These are phyloP conservation scores for Pachydiplax longipennis DNA, from an alignment of 2,888 invertebrate species.

Conservation along the genomic window DNA sequence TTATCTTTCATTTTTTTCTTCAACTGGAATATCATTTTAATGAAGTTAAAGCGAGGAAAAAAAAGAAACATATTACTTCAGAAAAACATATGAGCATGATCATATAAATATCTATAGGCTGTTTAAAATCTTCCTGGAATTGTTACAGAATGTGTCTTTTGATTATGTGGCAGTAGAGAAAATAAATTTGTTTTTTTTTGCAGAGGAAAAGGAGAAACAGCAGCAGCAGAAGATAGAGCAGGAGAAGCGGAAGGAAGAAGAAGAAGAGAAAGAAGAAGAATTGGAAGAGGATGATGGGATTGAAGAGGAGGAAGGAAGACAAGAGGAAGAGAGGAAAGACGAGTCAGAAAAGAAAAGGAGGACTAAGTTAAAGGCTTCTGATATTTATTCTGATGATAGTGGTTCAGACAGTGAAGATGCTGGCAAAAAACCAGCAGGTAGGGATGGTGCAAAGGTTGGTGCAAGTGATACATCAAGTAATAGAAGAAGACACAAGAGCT, in stretches of 20 bases:
- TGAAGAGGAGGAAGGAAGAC: conserved; percentile 69
- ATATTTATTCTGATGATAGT: conserved; percentile 92
- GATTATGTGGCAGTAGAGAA: no score
- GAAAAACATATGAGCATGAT: no score
- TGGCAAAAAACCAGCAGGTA: conserved; percentile 50
- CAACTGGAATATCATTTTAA: no score
- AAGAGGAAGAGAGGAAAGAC: conserved; percentile 60
- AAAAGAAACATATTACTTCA: no score
- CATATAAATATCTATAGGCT: no score
- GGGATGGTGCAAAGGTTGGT: conserved; percentile 8
- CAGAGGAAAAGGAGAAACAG: conserved; percentile 63
- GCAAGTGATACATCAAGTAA: conserved; percentile 32
- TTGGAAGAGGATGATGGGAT: conserved; percentile 61
- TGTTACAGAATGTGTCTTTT: no score
- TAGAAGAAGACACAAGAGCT: conserved; percentile 58
- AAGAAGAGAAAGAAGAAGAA: conserved; percentile 62
- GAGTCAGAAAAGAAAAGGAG: conserved; percentile 56
- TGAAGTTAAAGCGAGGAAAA: no score
- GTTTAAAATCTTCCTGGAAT: no score
- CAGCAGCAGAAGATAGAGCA: conserved; percentile 57
- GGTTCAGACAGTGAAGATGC: conserved; percentile 75
- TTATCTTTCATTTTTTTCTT: no score
- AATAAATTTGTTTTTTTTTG: not conserved
- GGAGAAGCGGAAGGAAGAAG: conserved; percentile 48
- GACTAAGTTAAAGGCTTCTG: conserved; percentile 89